Percentiles rank a stretch among this genome's conserved stretches.
phyloP scores from a whole-genome alignment of 2,888 invertebrate species.

The Megastigmus dorsalis region DNA sequence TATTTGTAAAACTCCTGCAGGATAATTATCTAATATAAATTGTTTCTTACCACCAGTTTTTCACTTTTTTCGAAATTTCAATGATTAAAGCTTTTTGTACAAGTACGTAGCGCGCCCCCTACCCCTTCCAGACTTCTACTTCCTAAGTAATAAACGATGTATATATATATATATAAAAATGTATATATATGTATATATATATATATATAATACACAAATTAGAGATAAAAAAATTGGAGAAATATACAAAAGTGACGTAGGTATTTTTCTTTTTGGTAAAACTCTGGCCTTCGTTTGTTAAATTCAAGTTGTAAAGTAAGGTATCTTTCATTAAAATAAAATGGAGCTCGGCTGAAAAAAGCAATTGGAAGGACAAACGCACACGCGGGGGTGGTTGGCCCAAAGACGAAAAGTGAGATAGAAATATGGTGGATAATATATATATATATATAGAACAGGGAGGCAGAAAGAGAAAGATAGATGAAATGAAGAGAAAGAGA shows the following conservation, averaged over 20 bases:
- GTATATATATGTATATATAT: too few relatives aligned
- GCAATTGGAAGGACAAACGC: neutral
- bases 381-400: slow-evolving; percentile 37
- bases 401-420: neutral
- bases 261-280: neutral
- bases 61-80: slow-evolving; percentile 13
- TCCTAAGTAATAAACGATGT: neutral
- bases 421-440: too few relatives aligned
- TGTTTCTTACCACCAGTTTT: neutral
- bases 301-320: too few relatives aligned
- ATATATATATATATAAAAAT: too few relatives aligned
- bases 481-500: neutral
- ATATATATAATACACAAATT: too few relatives aligned
- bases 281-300: neutral
- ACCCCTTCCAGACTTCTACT: neutral
- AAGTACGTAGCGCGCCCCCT: slow-evolving; percentile 32
- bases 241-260: too few relatives aligned
- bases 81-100: slow-evolving; percentile 14
- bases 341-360: neutral
- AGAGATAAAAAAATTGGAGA: neutral
- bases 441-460: too few relatives aligned
- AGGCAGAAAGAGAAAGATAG: neutral
- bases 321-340: neutral
- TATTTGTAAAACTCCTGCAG: too few relatives aligned
- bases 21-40: too few relatives aligned